A percentile compares a stretch with the other conserved stretches of the same genome.
phyloP scores from a whole-genome alignment of 2,113 vertebrate genomes.

The Tyrannus savana region DNA sequence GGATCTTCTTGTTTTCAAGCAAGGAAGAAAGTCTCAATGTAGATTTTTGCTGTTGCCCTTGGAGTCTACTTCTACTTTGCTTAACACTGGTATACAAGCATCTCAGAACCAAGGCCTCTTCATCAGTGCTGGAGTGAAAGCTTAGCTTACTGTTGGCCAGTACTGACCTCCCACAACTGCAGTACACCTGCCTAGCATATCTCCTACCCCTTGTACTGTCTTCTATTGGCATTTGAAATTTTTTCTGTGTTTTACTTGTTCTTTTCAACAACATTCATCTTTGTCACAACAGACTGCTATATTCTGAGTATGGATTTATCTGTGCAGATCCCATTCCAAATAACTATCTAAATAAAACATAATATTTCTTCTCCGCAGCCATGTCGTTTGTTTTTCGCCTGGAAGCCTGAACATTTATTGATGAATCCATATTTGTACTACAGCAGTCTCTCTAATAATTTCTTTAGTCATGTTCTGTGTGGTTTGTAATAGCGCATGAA shows the following conservation, averaged over 20 bases:
- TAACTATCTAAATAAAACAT: slow-evolving; percentile 62
- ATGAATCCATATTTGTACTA: slow-evolving; percentile 67
- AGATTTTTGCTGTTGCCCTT: neutral
- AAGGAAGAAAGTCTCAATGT: neutral
- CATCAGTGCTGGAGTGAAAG: neutral
- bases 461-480: slow-evolving; percentile 47
- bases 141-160: neutral
- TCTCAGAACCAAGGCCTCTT: neutral
- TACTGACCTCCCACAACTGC: neutral
- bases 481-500: slow-evolving; percentile 58
- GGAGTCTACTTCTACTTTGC: neutral
- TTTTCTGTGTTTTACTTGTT: slow-evolving; percentile 16
- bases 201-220: neutral
- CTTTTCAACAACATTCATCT: slow-evolving; percentile 54
- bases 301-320: slow-evolving; percentile 70
- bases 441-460: slow-evolving; percentile 61
- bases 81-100: neutral
- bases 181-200: neutral
- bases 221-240: neutral
- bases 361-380: slow-evolving; percentile 51
- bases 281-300: slow-evolving; percentile 48
- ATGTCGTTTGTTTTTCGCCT: slow-evolving; percentile 52
- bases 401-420: slow-evolving; percentile 66
- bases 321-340: slow-evolving; percentile 55
- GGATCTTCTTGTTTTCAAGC: neutral